Conservation (phyloP, 37 sponge, comb jelly and placozoan genomes). For the Diacarnus erythraeanus region DNA sequence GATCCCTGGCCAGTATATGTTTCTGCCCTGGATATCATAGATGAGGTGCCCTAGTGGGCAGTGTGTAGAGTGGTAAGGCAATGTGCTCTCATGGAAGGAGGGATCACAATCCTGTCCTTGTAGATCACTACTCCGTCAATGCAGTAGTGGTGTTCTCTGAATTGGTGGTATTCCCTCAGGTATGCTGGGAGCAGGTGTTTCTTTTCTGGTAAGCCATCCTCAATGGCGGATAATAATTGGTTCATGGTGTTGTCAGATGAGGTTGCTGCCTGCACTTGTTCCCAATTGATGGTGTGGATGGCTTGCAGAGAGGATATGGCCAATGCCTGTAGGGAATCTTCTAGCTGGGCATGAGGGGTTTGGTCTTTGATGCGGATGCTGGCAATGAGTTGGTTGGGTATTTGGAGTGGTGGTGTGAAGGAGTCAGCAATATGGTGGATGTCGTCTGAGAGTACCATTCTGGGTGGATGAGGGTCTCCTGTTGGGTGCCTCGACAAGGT, state of each 20-base stretch:
- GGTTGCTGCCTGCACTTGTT: conserved; percentile 24
- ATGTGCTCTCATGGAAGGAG: conserved; percentile 18
- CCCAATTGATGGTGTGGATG: conserved; percentile 26
- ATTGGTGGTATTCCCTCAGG: conserved; percentile 36
- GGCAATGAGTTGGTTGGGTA: conserved; percentile 44
- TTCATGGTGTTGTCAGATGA: conserved; percentile 14
- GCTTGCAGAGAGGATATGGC: conserved; percentile 14
- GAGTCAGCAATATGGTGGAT: conserved; percentile 23
- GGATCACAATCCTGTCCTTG: conserved; percentile 43
- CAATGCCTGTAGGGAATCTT: too few species aligned
- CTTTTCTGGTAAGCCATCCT: conserved; percentile 40
- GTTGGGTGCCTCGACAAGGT: conserved; percentile 43
- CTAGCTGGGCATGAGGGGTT: too few species aligned
- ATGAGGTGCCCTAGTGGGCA: conserved; percentile 28
- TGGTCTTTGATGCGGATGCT: background rate
- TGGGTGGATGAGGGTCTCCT: conserved; percentile 50
- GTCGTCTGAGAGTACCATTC: conserved; percentile 36
- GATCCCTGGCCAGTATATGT: conserved; percentile 36
- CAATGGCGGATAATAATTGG: conserved; percentile 25
- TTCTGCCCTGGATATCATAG: conserved; percentile 39
- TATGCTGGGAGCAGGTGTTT: conserved; percentile 20
- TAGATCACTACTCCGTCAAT: conserved; percentile 40
- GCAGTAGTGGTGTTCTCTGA: conserved; percentile 41
- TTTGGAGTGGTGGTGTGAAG: conserved; percentile 8
- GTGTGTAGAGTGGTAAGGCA: conserved; percentile 36